Evolutionary conservation across 37 sponge, comb jelly and placozoan species (phyloP).

Genomic region (Halisarca cf. caerulea): DNA sequence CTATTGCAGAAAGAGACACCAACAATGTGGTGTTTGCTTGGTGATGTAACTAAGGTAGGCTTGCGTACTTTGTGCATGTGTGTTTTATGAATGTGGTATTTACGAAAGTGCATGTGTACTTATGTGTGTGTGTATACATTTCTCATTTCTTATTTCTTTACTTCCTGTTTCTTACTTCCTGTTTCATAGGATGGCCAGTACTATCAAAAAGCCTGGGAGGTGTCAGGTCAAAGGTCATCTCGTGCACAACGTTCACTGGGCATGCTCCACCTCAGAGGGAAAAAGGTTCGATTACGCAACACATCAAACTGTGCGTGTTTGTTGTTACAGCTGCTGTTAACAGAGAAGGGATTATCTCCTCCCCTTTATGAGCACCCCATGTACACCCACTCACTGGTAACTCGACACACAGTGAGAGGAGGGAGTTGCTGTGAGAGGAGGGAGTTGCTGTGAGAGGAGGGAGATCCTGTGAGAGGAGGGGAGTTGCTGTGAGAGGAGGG

Average conservation of each 20-base stretch:
- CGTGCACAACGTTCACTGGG: conserved; percentile 89
- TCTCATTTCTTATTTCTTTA: not conserved
- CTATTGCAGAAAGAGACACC: conserved; percentile 62
- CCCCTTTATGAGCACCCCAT: too few relatives aligned
- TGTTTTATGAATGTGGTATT: too few relatives aligned
- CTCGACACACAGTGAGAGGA: too few relatives aligned
- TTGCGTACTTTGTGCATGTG: not conserved
- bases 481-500: too few relatives aligned
- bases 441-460: too few relatives aligned
- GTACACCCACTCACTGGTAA: too few relatives aligned
- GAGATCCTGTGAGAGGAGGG: too few relatives aligned
- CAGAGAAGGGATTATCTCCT: too few relatives aligned
- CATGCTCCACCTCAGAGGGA: conserved; percentile 57
- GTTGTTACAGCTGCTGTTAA: too few relatives aligned
- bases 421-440: too few relatives aligned
- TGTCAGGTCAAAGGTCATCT: conserved; percentile 65
- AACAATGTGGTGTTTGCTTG: conserved; percentile 78
- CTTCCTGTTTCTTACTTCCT: not conserved
- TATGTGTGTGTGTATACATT: not conserved
- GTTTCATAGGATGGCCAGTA: conserved; percentile 60
- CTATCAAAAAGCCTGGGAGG: conserved; percentile 88
- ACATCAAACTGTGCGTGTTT: too few relatives aligned
- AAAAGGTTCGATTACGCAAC: conserved; percentile 43
- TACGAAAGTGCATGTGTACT: too few relatives aligned
- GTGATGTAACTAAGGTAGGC: conserved; percentile 79